A percentile compares a stretch with the other conserved stretches of the same genome.
Conservation (phyloP, 2,113 vertebrate species). For the Perognathus longimembris region DNA sequence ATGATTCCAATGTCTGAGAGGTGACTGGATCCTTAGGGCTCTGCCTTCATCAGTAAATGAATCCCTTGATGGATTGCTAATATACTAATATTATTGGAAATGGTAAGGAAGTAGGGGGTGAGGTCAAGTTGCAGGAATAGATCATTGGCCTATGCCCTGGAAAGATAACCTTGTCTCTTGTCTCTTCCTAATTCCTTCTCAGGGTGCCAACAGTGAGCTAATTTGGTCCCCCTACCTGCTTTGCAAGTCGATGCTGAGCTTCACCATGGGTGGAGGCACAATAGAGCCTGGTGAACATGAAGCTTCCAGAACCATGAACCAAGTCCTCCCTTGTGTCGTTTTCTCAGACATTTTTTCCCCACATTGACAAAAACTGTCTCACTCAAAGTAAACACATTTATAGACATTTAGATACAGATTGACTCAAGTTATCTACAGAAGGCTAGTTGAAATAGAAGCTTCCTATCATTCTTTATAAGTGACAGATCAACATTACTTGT, state of each 20-base stretch:
- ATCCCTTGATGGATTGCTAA: not conserved
- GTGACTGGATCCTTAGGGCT: not conserved
- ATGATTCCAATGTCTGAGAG: not conserved
- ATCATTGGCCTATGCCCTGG: not conserved
- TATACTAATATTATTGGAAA: not conserved
- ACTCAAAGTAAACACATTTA: too few relatives aligned
- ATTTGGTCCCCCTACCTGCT: not conserved
- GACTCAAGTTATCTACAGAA: slow-evolving; percentile 16
- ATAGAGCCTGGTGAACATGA: not conserved
- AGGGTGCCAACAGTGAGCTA: not conserved
- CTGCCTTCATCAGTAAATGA: not conserved
- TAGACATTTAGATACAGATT: not conserved
- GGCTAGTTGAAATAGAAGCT: slow-evolving; percentile 23
- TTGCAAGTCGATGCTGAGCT: too few relatives aligned
- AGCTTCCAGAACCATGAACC: not conserved
- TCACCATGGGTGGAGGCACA: not conserved
- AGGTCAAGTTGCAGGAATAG: not conserved
- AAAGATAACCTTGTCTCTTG: not conserved
- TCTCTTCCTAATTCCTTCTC: not conserved
- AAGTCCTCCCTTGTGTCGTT: not conserved
- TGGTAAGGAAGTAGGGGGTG: not conserved
- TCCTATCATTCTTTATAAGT: not conserved
- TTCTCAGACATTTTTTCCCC: not conserved
- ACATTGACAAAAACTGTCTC: not conserved
- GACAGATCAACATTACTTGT: not conserved